A percentile compares a stretch with the other conserved stretches of the same genome.
Evolutionary conservation across 30 jellyfish, hydroid and myxozoan species (phyloP).

Genomic region (Pseudorhiza aurosa): DNA sequence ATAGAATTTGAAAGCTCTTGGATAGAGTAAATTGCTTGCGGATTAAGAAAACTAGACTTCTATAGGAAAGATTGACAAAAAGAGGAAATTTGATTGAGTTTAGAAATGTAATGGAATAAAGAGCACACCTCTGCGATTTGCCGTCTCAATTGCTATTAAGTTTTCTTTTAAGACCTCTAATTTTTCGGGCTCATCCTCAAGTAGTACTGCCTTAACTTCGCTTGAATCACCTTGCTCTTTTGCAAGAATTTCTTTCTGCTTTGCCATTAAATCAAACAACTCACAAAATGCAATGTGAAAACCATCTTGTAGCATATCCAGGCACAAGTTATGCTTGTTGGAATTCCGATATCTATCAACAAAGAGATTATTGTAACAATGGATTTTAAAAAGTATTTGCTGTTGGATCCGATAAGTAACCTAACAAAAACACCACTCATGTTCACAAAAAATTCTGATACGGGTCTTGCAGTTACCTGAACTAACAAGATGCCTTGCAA

Average conservation of each 20-base stretch:
- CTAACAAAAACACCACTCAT: too few relatives aligned
- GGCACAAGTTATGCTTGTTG: constrained; percentile 73
- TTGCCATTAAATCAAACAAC: constrained; percentile 67
- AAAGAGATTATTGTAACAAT: background rate
- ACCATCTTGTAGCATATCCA: constrained; percentile 88
- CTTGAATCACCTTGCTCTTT: constrained; percentile 22
- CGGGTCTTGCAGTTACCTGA: background rate
- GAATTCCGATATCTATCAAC: constrained; percentile 72
- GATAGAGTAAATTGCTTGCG: too few relatives aligned
- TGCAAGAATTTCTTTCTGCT: constrained; percentile 19
- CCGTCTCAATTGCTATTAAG: constrained; percentile 66
- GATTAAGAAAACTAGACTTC: too few relatives aligned
- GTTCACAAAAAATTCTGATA: background rate
- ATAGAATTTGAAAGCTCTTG: too few relatives aligned
- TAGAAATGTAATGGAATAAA: too few relatives aligned
- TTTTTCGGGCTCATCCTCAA: constrained; percentile 77
- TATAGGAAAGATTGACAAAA: too few relatives aligned
- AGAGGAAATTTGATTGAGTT: background rate
- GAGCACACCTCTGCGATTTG: constrained; percentile 78
- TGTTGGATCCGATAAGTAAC: too few relatives aligned
- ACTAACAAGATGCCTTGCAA: background rate
- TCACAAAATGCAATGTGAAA: constrained; percentile 91
- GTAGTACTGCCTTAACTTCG: constrained; percentile 9
- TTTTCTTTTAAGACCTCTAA: constrained; percentile 43
- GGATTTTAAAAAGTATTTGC: background rate